A percentile compares a stretch with the other conserved stretches of the same genome.
phyloP scores from a whole-genome alignment of 2,797 vertebrate species.

The Trachurus trachurus region DNA sequence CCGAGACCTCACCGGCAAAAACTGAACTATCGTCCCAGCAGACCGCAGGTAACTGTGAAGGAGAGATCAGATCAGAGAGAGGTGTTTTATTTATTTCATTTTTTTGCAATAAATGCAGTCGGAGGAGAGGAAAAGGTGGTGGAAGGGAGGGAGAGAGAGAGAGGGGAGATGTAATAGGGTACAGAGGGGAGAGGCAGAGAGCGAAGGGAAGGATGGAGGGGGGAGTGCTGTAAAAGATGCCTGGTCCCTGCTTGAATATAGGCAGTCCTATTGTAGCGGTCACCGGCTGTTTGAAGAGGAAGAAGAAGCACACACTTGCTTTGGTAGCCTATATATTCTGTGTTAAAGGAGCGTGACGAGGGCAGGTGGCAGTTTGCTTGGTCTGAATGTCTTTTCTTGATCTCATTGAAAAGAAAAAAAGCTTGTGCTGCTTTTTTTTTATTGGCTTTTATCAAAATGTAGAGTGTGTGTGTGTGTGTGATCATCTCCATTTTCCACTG shows the following conservation, averaged over 20 bases:
- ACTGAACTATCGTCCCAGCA: constrained; percentile 84
- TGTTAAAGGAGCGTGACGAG: constrained; percentile 35
- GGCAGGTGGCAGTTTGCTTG: constrained; percentile 31
- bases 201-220: constrained; percentile 80
- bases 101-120: constrained; percentile 56
- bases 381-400: constrained; percentile 49
- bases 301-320: constrained; percentile 8
- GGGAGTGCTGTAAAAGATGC: constrained; percentile 77
- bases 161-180: constrained; percentile 76
- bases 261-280: constrained; percentile 74
- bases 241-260: constrained; percentile 73
- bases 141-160: constrained; percentile 73
- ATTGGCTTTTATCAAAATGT: constrained; percentile 36
- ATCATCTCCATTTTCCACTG: constrained; percentile 62
- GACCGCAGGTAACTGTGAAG: constrained; percentile 79
- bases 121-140: constrained; percentile 63
- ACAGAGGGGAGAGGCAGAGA: constrained; percentile 83
- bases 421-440: constrained; percentile 24
- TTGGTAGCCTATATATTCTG: constrained; percentile 45
- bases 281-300: constrained; percentile 71
- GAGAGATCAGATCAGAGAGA: constrained; percentile 35
- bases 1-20: constrained; percentile 86
- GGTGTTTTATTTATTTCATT: constrained; percentile 8
- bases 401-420: constrained; percentile 31
- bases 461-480: constrained; percentile 23